Base-by-base conservation (phyloP, 2,888 invertebrate species). In the Aproaerema taeniolella region DNA sequence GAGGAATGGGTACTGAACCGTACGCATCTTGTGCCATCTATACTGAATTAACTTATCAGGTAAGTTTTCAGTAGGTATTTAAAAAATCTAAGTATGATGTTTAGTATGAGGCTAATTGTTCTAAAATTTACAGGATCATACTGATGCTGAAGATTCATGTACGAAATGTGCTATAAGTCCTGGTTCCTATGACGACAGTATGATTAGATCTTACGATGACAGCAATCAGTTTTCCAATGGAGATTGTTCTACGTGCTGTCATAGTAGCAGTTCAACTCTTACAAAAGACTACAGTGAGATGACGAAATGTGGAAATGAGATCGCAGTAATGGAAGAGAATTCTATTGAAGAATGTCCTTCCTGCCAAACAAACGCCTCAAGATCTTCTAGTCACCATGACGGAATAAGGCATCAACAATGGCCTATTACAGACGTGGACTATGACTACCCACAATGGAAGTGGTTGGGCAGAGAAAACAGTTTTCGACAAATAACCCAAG, bases 21-120 rank as follows among this genome's bases (percentile, higher is more conserved):
- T 94, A 93, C 53, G 93, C 94, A 2, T 93, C 93, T 0, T 93
- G 93, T 41, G 93, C 93, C 38, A 86, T 86, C 58, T 86, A 86
- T 45, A 83, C 85, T n/a, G 85, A 86, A 60, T 49, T 86, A 24
- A 83, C 82, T 50, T 86, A 85, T 57, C 80, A 77, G 69, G 85
- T 82, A 46, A 36, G 57, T 52, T n/a, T n/a, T n/a, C n/a, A n/a
- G n/a, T n/a, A n/a, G n/a, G 1, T 5, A 17, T 20, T 20, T 20
- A 20, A 20, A n/a, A n/a, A n/a, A n/a, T n/a, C n/a, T n/a, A n/a
- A n/a, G n/a, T n/a, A n/a, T n/a, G n/a, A 20, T 8, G 8, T 20
- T 20, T 20, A 8, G 5, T 20, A 20, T 6, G 4, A 20, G 5
- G 20, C 20, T 20, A 20, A 20, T 6, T 20, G 8, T 6, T 20